Evolutionary conservation across 2,113 vertebrate species (phyloP).

Genomic region (Empidonax traillii): DNA sequence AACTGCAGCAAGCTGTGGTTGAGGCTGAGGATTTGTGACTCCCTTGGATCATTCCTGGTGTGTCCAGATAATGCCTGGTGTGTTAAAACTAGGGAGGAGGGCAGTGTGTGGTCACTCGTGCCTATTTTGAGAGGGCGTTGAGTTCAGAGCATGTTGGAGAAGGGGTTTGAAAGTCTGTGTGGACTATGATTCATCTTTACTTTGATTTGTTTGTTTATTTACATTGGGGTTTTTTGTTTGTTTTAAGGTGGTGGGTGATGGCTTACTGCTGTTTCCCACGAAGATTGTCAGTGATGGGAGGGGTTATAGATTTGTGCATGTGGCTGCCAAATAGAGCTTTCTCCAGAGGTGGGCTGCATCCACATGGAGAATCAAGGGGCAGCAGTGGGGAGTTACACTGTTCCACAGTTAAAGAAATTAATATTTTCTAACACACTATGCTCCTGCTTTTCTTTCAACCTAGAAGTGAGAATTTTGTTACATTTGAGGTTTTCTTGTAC

Average conservation of each 20-base stretch:
- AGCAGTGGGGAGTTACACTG: accelerated
- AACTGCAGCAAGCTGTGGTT: neutral
- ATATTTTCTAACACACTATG: neutral
- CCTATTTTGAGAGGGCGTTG: accelerated
- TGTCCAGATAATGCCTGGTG: neutral
- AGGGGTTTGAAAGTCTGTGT: neutral
- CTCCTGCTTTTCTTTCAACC: neutral
- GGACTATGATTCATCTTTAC: neutral
- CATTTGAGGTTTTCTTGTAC: neutral
- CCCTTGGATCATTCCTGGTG: neutral
- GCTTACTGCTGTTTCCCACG: neutral
- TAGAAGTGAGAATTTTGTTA: neutral
- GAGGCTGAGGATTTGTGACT: neutral
- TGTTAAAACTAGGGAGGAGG: neutral
- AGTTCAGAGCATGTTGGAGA: neutral
- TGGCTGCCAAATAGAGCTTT: neutral
- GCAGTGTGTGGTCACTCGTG: accelerated
- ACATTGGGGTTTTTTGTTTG: neutral
- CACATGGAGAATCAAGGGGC: neutral
- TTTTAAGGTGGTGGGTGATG: neutral
- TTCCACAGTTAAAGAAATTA: neutral
- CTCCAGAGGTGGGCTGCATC: neutral
- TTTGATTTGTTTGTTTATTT: neutral
- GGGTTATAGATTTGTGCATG: neutral
- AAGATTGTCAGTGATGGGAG: too few relatives aligned